Evolutionary conservation across 2,797 vertebrate species (phyloP).

Genomic region (Tenualosa ilisha): DNA sequence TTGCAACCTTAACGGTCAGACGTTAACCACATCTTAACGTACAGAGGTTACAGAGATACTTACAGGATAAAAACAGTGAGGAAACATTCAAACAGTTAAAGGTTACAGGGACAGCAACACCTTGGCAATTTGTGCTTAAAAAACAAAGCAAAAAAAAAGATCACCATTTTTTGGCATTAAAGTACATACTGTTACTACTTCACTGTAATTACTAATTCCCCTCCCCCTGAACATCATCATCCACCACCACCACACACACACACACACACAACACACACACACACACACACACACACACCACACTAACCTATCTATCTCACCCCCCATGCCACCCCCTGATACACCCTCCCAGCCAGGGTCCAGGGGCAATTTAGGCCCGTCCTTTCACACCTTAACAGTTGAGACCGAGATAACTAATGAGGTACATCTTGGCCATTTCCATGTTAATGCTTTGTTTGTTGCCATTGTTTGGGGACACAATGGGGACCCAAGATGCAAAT

Average conservation of each 20-base stretch:
- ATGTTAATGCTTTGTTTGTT: constrained; percentile 97
- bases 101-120: background rate
- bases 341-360: constrained; percentile 38
- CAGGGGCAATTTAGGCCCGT: constrained; percentile 72
- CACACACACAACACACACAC: no score
- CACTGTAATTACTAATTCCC: background rate
- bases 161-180: background rate
- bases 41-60: background rate
- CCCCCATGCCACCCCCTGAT: background rate
- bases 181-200: background rate
- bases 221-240: background rate
- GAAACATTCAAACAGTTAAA: background rate
- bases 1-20: no score
- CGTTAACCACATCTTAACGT: background rate
- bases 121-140: no score
- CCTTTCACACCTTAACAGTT: constrained; percentile 78
- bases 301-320: background rate
- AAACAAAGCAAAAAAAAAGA: background rate
- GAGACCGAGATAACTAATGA: constrained; percentile 89
- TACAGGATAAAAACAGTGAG: background rate
- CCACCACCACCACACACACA: background rate
- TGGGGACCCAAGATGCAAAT: constrained; percentile 86
- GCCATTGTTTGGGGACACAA: constrained; percentile 88
- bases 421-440: constrained; percentile 88
- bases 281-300: no score